Evolutionary conservation across 2,888 invertebrate genomes (phyloP).

Genomic region (Tiliacea aurago): DNA sequence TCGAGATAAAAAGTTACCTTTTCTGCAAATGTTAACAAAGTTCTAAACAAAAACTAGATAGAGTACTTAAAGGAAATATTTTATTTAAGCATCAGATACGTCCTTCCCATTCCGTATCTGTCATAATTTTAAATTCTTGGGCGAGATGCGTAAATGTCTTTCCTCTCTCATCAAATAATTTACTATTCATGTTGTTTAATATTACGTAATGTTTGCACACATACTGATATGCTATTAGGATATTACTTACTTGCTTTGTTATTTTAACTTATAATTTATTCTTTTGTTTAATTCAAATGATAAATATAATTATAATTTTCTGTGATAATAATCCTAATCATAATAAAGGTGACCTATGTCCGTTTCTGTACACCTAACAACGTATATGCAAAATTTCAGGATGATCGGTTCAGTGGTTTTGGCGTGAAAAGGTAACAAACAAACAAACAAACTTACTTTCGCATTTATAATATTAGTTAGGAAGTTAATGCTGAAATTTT

Average conservation of each 20-base stretch:
- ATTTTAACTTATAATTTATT: neutral
- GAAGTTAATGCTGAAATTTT: too few relatives aligned
- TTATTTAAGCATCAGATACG: slow-evolving; percentile 16
- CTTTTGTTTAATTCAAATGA: neutral
- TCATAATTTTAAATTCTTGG: slow-evolving; percentile 13
- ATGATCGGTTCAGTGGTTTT: too few relatives aligned
- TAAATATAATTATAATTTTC: too few relatives aligned
- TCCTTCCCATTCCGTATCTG: slow-evolving; percentile 27
- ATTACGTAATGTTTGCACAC: slow-evolving; percentile 15
- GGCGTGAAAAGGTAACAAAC: too few relatives aligned
- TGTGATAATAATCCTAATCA: too few relatives aligned
- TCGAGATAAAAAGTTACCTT: too few relatives aligned
- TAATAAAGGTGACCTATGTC: too few relatives aligned
- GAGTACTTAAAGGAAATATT: slow-evolving; percentile 22
- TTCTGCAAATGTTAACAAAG: neutral
- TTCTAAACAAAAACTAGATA: neutral
- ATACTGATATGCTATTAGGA: neutral
- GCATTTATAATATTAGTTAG: too few relatives aligned
- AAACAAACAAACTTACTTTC: too few relatives aligned
- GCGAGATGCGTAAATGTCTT: slow-evolving; percentile 3
- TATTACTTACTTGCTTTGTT: neutral
- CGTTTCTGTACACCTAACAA: too few relatives aligned
- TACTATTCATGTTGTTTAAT: slow-evolving; percentile 4
- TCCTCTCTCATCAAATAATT: slow-evolving; percentile 31
- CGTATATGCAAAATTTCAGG: too few relatives aligned